Base-by-base conservation (phyloP, 2,888 invertebrate genomes). In the Eristalis arbustorum region DNA sequence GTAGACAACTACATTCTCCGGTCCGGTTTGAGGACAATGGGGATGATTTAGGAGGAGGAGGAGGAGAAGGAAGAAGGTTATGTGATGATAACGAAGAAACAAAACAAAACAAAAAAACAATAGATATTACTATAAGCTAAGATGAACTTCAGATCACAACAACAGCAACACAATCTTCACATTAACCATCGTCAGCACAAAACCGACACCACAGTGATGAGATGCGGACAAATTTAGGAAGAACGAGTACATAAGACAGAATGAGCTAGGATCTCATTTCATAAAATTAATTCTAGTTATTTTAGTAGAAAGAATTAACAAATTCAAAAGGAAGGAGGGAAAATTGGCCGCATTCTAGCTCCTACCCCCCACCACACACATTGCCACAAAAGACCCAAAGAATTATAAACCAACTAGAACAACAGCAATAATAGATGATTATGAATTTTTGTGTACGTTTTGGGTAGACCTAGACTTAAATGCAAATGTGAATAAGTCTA, bases 201-300 rank as follows among this genome's bases (percentile, higher is more conserved):
- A 42, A 25, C 25, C 49, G 11, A 37, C 13, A 1, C 23, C 37
- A n/a, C 4, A 40, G 34, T 28, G 57, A 28, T 68, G 37, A 37
- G 25, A 13, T n/a, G 18, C 23, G 18, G 42, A 40, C 31, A 37
- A 18, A 31, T 14, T 18, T 37, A 23, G 23, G 49, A 59, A 22
- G 13, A 4, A 57, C 18, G 74, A 74, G 49, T 67, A 62, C 56
- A 79, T 28, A 73, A 84, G 66, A 75, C 79, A 84, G 37, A 80
- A 77, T 84, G 84, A 69, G 80, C 68, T 49, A 18, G n/a, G 84
- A 73, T 80, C 76, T 84, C 84, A 80, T 73, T 80, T 80, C 62
- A 73, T 56, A 57, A 31, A 68, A 49, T 66, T 62, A 76, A 76
- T 63, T 80, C 31, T 80, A 84, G 57, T 72, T 84, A 40, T 64